phyloP scores from a whole-genome alignment of 2,113 vertebrate genomes.

The Heliornis fulica region DNA sequence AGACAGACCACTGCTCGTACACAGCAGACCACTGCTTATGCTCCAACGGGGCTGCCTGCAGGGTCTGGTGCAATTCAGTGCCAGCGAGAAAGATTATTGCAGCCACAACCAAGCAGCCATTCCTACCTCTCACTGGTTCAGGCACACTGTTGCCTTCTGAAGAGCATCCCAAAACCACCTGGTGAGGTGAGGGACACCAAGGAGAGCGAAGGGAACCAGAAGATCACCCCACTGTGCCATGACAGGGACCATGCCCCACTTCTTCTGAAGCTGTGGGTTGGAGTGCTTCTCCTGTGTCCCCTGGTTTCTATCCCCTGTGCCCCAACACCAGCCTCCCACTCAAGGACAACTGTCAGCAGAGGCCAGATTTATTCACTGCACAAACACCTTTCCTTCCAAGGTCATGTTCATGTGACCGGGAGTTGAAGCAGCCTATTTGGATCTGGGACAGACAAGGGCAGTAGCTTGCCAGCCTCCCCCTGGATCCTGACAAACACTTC shows the following conservation, averaged over 20 bases:
- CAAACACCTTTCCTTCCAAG: neutral
- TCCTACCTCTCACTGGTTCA: neutral
- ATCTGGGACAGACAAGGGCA: neutral
- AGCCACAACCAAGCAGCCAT: neutral
- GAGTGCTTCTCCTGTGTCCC: neutral
- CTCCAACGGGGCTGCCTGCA: rapidly evolving
- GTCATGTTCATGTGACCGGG: neutral
- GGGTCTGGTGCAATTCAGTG: neutral
- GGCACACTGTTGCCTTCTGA: neutral
- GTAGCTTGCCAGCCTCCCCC: neutral
- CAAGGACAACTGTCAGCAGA: neutral
- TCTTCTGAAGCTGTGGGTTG: neutral
- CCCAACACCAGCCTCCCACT: neutral
- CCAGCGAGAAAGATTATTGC: neutral
- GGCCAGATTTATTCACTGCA: neutral
- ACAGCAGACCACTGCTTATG: neutral
- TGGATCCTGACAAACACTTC: neutral
- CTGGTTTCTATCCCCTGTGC: neutral
- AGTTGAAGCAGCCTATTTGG: neutral
- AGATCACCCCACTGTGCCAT: neutral
- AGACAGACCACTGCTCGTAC: neutral
- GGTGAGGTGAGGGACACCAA: rapidly evolving
- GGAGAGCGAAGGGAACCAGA: neutral
- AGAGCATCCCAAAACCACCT: neutral
- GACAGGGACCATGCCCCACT: neutral